Conservation (phyloP, 2,888 invertebrate species). For the Lasioglossum zephyrum region DNA sequence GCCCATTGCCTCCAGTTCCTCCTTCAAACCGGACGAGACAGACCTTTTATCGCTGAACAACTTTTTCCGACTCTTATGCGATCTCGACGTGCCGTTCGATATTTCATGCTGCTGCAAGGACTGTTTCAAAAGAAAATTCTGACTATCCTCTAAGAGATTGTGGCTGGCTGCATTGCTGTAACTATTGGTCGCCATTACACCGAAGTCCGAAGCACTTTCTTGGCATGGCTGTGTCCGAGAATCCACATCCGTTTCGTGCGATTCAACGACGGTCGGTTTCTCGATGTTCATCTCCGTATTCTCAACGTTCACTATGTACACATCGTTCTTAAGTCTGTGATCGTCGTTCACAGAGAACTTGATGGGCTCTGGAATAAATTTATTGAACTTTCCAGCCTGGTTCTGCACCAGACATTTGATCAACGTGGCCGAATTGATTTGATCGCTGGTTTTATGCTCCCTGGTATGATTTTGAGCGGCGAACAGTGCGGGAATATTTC, state of each 20-base stretch:
- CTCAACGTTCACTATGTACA: conserved; percentile 42
- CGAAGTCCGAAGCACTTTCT: conserved; percentile 24
- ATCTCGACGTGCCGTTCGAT: conserved; percentile 61
- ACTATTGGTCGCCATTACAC: conserved; percentile 24
- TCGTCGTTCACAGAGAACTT: conserved; percentile 52
- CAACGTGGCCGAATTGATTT: conserved; percentile 46
- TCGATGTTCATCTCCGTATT: conserved; percentile 45
- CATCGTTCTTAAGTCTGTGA: conserved; percentile 48
- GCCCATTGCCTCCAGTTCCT: conserved; percentile 31
- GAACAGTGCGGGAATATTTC: conserved; percentile 23
- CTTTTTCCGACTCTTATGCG: conserved; percentile 76
- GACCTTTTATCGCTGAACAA: conserved; percentile 67
- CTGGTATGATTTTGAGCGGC: conserved; percentile 52
- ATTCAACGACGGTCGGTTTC: conserved; percentile 29
- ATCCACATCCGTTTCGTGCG: conserved; percentile 30
- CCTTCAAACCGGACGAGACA: conserved; percentile 63
- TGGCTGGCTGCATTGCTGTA: conserved; percentile 17
- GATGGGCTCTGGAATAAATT: conserved; percentile 14
- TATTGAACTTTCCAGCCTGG: conserved; percentile 43
- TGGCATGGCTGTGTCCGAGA: conserved; percentile 11
- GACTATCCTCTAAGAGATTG: conserved; percentile 68
- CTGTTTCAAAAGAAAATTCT: conserved; percentile 79
- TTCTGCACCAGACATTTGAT: conserved; percentile 65
- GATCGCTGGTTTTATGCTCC: conserved; percentile 43
- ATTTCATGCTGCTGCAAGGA: conserved; percentile 59